Evolutionary conservation across 2,113 vertebrate species (phyloP).

Genomic region (Platycercus adscitus): DNA sequence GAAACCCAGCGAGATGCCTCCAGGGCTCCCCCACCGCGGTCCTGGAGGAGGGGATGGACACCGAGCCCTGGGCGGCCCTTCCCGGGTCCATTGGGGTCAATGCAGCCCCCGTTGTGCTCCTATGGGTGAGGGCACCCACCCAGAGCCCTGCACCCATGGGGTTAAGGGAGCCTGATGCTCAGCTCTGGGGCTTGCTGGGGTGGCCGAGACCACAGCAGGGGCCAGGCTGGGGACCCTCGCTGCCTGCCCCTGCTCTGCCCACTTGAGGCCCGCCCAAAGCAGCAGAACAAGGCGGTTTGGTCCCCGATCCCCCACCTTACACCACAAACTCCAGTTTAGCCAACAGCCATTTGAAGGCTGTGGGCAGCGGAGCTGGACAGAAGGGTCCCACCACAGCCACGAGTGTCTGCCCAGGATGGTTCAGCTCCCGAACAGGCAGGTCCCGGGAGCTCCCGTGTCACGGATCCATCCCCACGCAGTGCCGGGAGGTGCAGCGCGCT

Average conservation of each 20-base stretch:
- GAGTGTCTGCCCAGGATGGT: neutral
- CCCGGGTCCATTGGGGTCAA: neutral
- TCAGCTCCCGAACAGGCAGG: neutral
- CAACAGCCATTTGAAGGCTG: rapidly evolving
- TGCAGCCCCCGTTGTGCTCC: neutral
- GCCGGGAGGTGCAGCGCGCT: neutral
- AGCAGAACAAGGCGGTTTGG: rapidly evolving
- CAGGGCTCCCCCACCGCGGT: rapidly evolving
- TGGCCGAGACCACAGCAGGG: neutral
- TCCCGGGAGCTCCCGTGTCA: neutral
- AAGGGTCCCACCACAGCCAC: rapidly evolving
- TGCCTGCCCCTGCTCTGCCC: neutral
- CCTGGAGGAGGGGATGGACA: neutral
- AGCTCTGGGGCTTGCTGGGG: neutral
- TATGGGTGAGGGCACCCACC: rapidly evolving
- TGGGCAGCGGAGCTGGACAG: rapidly evolving
- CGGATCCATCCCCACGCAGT: neutral
- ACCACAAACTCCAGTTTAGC: neutral
- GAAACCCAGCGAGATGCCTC: neutral
- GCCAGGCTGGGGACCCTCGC: too few relatives aligned
- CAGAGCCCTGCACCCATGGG: neutral
- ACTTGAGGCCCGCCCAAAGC: rapidly evolving
- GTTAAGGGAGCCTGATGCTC: rapidly evolving
- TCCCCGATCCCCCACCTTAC: rapidly evolving
- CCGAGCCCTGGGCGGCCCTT: neutral